Evolutionary conservation across 2,113 vertebrate species (phyloP), one percentile per base, ranked within the genome.

Genomic region (Dinomys branickii): DNA sequence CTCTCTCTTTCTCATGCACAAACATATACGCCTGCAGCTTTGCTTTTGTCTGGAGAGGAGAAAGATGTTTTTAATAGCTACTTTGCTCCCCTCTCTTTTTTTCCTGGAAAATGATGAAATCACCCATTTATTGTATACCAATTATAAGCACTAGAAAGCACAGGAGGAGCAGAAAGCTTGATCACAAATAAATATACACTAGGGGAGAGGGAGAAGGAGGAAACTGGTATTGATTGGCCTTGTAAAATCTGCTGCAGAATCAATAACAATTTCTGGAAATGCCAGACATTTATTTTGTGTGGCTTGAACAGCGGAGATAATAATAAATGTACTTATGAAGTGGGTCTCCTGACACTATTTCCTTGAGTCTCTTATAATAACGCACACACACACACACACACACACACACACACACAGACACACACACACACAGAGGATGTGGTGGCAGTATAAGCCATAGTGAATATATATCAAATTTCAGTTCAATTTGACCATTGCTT

Each of bases 251-350:
- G 97, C 97, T 98, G 97, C 97, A 93, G 96, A 98, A 99, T 99
- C 98, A 67, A 99, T 99, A 98, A 97, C 97, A 98, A 99, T 99
- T 98, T 99, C 98, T 98, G 98, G 98, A 99, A 99, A 98, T 97
- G 96, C 97, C 97, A 98, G 97, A 95, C 98, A 97, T 98, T 99
- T 98, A 98, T 98, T 99, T 98, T 98, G 98, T 98, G 97, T 41
- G 97, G 94, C 95, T 98, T 97, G 98, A 98, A 98, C 96, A 98
- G 93, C 50, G 22, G 98, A 98, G 97, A 98, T 98, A 98, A 98
- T 98, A 99, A 98, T 98, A 98, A 98, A 97, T 80, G 19, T 97
- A 98, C 97, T 98, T 98, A 98, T 95, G 96, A 97, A 98, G 95
- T 56, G 20, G 0, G 8, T 97, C 98, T 98, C 98, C 97, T 97